Base-by-base conservation (phyloP, 1,140 invertebrate genomes). In the Mycetomoellerius zeteki region DNA sequence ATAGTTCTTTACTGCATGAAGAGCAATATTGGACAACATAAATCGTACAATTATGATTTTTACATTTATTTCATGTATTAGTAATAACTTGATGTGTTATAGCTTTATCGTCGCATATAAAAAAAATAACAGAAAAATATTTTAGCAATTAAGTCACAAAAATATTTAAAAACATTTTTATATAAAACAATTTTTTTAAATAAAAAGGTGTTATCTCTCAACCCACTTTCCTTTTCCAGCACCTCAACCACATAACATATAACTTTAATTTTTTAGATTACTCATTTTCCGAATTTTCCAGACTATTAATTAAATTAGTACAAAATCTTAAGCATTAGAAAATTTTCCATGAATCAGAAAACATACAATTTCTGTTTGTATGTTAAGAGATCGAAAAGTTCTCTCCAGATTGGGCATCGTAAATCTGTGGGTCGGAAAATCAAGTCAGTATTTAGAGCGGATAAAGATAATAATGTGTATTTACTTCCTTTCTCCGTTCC, bases 21-120 rank as follows among this genome's bases (percentile, higher is more conserved):
- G 54, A 87, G 77, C 85, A 82, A 78, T 87, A 60, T 60, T 89
- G 56, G 60, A 81, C 78, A 90, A 78, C 47, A 85, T 65, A 89
- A 90, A 71, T 75, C 73, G 64, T 88, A 90, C 86, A 87, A 89
- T 80, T 76, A 52, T 76, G 69, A 87, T 85, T 78, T 88, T 88
- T 69, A 88, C 81, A 90, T 77, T 85, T 75, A 67, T 86, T 65
- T 88, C 76, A 50, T 77, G 16, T 50, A 65, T 33, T 58, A 77
- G 33, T 30, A 87, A 81, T 78, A 81, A 86, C 73, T 73, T 86
- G 69, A 7, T 85, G 58, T 4, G 47, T 62, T 50, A 77, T 58
- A 82, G 12, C 19, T 56, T 81, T 24, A 21, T 43, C n/a, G 12
- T 88, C 69, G 62, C 72, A 21, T 84, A 60, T 73, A 86, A 30